Percentiles rank a stretch among this genome's conserved stretches.
These are phyloP conservation scores for Notodonta ziczac DNA, from an alignment of 2,888 invertebrate species.

Conservation along the genomic window DNA sequence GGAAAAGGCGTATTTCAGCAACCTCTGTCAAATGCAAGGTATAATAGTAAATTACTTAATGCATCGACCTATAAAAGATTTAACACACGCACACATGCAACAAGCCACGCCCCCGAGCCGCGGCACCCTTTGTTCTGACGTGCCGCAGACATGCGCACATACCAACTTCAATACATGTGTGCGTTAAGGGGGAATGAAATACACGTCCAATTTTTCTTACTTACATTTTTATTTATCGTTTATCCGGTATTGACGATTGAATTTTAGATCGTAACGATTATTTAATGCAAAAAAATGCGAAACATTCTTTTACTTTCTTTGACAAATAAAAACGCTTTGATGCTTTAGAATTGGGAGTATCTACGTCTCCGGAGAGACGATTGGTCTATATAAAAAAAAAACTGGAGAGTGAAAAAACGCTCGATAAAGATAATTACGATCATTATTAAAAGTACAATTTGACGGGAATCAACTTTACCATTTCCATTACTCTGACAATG, in stretches of 20 bases:
- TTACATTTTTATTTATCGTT: slow-evolving; percentile 64
- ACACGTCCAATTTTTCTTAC: slow-evolving; percentile 70
- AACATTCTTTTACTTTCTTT: slow-evolving; percentile 20
- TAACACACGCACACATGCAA: slow-evolving; percentile 66
- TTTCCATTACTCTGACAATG: slow-evolving; percentile 79
- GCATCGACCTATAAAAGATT: slow-evolving; percentile 83
- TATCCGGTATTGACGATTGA: slow-evolving; percentile 47
- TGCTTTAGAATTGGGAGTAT: slow-evolving; percentile 33
- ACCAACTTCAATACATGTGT: slow-evolving; percentile 38
- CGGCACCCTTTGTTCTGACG: slow-evolving; percentile 66
- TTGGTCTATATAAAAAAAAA: slow-evolving; percentile 30
- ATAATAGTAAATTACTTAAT: slow-evolving; percentile 83
- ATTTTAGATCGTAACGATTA: slow-evolving; percentile 53
- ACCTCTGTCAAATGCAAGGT: slow-evolving; percentile 74
- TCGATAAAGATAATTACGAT: slow-evolving; percentile 74
- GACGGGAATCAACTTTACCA: slow-evolving; percentile 72
- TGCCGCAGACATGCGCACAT: slow-evolving; percentile 63
- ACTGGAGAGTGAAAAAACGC: slow-evolving; percentile 35
- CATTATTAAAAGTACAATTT: slow-evolving; percentile 75
- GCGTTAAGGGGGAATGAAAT: slow-evolving; percentile 64
- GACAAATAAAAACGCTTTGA: slow-evolving; percentile 32
- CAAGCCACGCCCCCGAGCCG: slow-evolving; percentile 59
- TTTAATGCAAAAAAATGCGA: slow-evolving; percentile 50
- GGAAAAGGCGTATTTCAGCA: slow-evolving; percentile 33
- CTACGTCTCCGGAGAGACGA: slow-evolving; percentile 28